Base-by-base conservation (phyloP, 2,888 invertebrate species). In the Nomada fabriciana region DNA sequence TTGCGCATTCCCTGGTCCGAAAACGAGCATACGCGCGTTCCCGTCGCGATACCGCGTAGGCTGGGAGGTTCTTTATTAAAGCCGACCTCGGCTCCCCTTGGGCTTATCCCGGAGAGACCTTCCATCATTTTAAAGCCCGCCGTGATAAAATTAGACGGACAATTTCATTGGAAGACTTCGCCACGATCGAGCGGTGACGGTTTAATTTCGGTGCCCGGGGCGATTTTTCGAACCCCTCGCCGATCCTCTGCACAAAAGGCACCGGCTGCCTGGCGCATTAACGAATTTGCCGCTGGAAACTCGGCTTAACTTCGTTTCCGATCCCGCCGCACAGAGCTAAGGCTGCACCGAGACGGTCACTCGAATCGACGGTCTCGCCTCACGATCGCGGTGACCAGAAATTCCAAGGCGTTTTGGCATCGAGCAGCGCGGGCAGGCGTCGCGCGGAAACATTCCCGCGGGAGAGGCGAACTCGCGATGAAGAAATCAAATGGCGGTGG, bases 111-210 rank as follows among this genome's bases (percentile, higher is more conserved):
- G 73, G 71, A 85, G 93, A 90, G 93, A 91, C 90, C 89, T 91
- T 92, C 90, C 91, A 91, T 93, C 92, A 92, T 92, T 93, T 93
- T 92, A 92, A 93, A 93, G 91, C 90, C 91, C 82, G 86, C 82
- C 89, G 89, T 88, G 89, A 91, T 89, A 86, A 91, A 93, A 93
- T 93, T 93, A 93, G 91, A 91, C 91, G 90, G 90, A 89, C 92
- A 92, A 93, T 93, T 93, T 93, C 90, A 90, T 93, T 91, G 86
- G 85, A 88, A 88, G 90, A 86, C 86, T 82, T 76, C 69, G 84
- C 80, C 72, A 55, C 87, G 86, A 86, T 88, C 86, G 87, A 84
- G 86, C 78, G 83, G 73, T 84, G 88, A 90, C 85, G 88, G 88
- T 88, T 91, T 91, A 91, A 91, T 91, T 91, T 89, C 78, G 73